Conservation (phyloP, 1,140 invertebrate species). For the Ceratina japonica region DNA sequence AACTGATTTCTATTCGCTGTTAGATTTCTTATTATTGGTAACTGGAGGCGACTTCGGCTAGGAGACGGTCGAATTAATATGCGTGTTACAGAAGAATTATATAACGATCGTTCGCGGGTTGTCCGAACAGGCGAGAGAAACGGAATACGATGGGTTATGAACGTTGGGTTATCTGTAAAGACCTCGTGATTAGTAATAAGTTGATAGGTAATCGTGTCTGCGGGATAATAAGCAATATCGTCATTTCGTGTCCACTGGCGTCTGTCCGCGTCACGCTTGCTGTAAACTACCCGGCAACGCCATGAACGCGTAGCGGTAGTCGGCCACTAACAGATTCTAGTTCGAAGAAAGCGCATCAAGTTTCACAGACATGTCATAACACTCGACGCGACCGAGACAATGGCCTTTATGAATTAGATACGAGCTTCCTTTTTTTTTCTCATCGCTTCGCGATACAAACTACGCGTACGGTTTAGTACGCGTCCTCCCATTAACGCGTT, state of each 20-base stretch:
- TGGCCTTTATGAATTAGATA: constrained; percentile 3
- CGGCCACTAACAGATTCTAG: constrained; percentile 9
- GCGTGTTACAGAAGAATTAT: constrained; percentile 51
- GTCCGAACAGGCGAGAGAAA: constrained; percentile 19
- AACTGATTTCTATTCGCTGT: background rate
- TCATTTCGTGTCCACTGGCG: constrained; percentile 30
- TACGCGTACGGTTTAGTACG: background rate
- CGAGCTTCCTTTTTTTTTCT: background rate
- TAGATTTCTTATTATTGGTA: background rate
- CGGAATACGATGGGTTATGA: constrained; percentile 57
- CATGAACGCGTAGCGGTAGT: constrained; percentile 12
- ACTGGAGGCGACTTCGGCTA: background rate
- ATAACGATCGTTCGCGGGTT: constrained; percentile 44
- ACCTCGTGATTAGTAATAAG: constrained; percentile 67
- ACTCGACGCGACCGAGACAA: background rate
- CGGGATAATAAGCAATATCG: constrained; percentile 39
- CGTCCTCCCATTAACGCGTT: background rate
- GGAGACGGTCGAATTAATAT: constrained; percentile 23
- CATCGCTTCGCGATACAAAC: too few relatives aligned
- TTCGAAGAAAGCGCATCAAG: constrained; percentile 40
- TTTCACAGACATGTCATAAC: constrained; percentile 13
- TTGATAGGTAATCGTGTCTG: constrained; percentile 68
- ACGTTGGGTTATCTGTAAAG: constrained; percentile 69
- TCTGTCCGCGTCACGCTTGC: constrained; percentile 27
- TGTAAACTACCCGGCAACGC: constrained; percentile 17